Base-by-base conservation (phyloP, 2,113 vertebrate species). In the Syngnathus scovelli region DNA sequence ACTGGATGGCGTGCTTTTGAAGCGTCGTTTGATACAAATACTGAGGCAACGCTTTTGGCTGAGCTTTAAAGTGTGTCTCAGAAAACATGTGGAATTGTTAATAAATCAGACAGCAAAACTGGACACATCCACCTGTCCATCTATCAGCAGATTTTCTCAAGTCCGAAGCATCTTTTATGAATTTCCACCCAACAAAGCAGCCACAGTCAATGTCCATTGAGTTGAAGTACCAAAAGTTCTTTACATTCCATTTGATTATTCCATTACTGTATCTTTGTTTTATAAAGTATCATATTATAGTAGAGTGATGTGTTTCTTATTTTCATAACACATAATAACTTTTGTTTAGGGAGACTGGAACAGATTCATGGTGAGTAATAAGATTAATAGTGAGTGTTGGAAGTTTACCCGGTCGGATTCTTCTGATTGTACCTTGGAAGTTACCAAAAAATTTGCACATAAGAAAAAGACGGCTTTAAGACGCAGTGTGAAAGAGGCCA, bases 41-140 rank as follows among this genome's bases (percentile, higher is more conserved):
- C 51, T 52, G 21, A 59, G 46, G 75, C 55, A 46, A 56, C 60
- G 39, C 43, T 52, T 62, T 61, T 78, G 74, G 74, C 67, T 68
- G 21, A 6, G 76, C 70, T 66, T 74, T 62, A 82, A 85, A 81
- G 66, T 49, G 46, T 59, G 63, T 68, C 46, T 78, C 63, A 55
- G 46, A 69, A 37, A 49, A 37, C 71, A 76, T 67, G 64, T 76
- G 67, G 64, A 83, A 70, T 65, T 74, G 49, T 38, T 77, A 64
- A 73, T 76, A 58, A 63, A 80, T 76, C 70, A 67, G 54, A 15
- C 3, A 54, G 56, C 55, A 44, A 61, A 68, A 64, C 78, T 37
- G 67, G 21, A 66, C 21, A n/a, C 36, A 54, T 77, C 67, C 49
- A 56, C 27, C 37, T 71, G 38, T 67, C 56, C 68, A 51, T 38